Conservation (phyloP, 2,888 invertebrate species). For the Sarcophaga variegata region DNA sequence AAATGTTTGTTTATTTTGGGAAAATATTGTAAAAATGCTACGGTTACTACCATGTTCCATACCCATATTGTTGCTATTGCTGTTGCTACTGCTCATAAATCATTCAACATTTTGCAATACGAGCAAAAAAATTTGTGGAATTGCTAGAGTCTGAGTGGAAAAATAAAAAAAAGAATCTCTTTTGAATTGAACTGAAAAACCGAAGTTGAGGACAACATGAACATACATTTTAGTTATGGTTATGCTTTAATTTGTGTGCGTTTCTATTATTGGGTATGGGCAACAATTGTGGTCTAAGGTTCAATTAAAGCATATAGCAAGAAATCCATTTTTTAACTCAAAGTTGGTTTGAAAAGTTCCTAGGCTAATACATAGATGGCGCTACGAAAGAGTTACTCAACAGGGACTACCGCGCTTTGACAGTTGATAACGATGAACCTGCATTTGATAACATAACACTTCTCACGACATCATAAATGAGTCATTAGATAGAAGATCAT, state of each 20-base stretch:
- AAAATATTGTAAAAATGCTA: conserved; percentile 45
- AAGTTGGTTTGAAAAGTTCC: too few relatives aligned
- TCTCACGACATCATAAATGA: too few relatives aligned
- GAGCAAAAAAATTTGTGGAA: too few relatives aligned
- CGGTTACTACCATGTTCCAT: conserved; percentile 4
- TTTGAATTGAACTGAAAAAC: conserved; percentile 7
- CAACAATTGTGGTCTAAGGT: background rate
- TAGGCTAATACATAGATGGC: too few relatives aligned
- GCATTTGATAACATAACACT: too few relatives aligned
- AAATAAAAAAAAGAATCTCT: conserved; percentile 1
- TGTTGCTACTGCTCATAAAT: conserved; percentile 54
- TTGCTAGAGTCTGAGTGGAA: too few relatives aligned
- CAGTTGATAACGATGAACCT: too few relatives aligned
- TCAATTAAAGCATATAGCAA: too few relatives aligned
- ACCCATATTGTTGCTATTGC: background rate
- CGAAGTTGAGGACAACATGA: conserved; percentile 32
- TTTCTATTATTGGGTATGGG: background rate
- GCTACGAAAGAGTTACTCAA: too few relatives aligned
- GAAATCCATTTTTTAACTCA: too few relatives aligned
- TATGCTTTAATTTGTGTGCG: conserved; percentile 32
- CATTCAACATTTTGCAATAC: conserved; percentile 57
- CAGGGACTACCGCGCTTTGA: too few relatives aligned
- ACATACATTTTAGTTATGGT: conserved; percentile 22
- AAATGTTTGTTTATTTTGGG: conserved; percentile 47
- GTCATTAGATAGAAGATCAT: too few relatives aligned